Conservation (phyloP, 2,797 vertebrate species). For the Peromyscus eremicus region DNA sequence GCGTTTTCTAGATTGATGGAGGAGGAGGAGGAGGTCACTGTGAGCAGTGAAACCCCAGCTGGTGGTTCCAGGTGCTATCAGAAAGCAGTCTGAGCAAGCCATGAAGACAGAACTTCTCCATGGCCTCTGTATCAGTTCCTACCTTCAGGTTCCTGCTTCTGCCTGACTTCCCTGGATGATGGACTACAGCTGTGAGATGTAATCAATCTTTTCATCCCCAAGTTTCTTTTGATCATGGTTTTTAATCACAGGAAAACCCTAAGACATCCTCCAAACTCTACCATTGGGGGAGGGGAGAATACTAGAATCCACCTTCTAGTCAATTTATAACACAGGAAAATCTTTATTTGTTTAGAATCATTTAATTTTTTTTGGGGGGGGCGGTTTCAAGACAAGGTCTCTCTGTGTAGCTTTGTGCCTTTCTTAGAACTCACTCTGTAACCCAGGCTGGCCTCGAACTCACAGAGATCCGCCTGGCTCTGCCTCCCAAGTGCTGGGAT, state of each 20-base stretch:
- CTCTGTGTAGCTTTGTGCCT: too few relatives aligned
- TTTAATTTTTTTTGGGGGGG: too few relatives aligned
- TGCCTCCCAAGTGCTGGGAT: too few relatives aligned
- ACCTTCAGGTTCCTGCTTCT: not conserved
- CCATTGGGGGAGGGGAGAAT: not conserved
- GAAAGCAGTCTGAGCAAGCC: not conserved
- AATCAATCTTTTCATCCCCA: not conserved
- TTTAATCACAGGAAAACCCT: not conserved
- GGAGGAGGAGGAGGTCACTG: not conserved
- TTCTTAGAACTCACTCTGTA: too few relatives aligned
- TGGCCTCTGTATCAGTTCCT: not conserved
- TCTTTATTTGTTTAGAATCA: conserved; percentile 36
- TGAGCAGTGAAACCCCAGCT: not conserved
- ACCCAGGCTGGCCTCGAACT: too few relatives aligned
- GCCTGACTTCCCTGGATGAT: not conserved
- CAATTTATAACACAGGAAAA: not conserved
- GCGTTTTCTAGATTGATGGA: not conserved
- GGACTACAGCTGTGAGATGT: not conserved
- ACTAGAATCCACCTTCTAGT: not conserved
- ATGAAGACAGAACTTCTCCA: not conserved
- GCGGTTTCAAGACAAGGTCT: too few relatives aligned
- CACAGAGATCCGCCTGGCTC: too few relatives aligned
- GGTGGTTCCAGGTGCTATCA: not conserved
- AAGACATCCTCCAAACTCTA: not conserved
- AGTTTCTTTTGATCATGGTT: not conserved